Evolutionary conservation across 1,140 invertebrate species (phyloP).

Genomic region (Halotydeus destructor): DNA sequence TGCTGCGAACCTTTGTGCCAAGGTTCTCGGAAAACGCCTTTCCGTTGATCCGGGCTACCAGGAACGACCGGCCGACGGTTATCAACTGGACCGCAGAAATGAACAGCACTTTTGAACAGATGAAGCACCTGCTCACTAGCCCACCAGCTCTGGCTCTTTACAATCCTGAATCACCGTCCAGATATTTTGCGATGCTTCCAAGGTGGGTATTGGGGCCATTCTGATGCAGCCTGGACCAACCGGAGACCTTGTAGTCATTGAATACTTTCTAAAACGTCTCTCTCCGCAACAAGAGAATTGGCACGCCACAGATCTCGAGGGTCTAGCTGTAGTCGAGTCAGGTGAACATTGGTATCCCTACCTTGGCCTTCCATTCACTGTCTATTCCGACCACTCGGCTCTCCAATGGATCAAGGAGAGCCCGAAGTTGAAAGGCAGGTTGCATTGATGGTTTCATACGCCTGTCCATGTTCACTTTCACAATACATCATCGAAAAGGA

Average conservation of each 20-base stretch:
- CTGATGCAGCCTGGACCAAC: conserved; percentile 14
- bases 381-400: conserved; percentile 6
- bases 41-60: too few relatives aligned
- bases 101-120: too few relatives aligned
- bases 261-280: conserved; percentile 20
- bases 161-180: background rate
- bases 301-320: conserved; percentile 5
- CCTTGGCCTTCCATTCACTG: conserved; percentile 3
- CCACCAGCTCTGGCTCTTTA: background rate
- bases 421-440: background rate
- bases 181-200: conserved; percentile 7
- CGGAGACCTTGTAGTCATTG: conserved; percentile 22
- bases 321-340: conserved; percentile 7
- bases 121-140: too few relatives aligned
- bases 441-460: conserved; percentile 15
- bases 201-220: conserved; percentile 8
- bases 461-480: conserved; percentile 22
- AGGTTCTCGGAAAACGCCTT: too few relatives aligned
- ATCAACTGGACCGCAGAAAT: too few relatives aligned
- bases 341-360: conserved; percentile 7
- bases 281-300: background rate
- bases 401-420: background rate
- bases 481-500: conserved; percentile 6
- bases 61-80: too few relatives aligned
- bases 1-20: too few relatives aligned